Evolutionary conservation across 2,797 vertebrate genomes (phyloP), one percentile per base, ranked within the genome.

Genomic region (Neopelma chrysocephalum): DNA sequence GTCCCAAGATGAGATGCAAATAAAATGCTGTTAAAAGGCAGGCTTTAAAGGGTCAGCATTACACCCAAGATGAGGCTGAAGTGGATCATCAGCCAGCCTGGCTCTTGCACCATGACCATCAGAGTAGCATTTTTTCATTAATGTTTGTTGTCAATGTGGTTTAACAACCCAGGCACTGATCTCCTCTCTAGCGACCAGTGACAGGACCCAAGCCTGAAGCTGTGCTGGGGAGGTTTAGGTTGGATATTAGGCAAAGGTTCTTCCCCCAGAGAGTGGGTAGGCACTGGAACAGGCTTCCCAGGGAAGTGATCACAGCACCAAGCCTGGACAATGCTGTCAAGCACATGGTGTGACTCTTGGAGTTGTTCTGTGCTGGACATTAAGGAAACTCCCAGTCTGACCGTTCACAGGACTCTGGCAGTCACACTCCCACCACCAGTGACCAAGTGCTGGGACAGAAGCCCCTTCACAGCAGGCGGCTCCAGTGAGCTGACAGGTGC

Each of bases 381-480:
- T 66, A 61, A 36, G 10, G 31, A 66, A 85, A 25, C 7, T 73
- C 40, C 19, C 53, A 60, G 40, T 47, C 58, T n/a, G 29, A 45
- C 25, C 57, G 6, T 58, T 32, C 32, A 18, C 2, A 11, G 22
- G 15, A n/a, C 15, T 79, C 31, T 38, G 34, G 16, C 32, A 73
- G 19, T 68, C 31, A 54, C 53, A 36, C 11, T 68, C 32, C 11
- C 29, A 11, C 54, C 40, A 25, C 34, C 31, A 68, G 42, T n/a
- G 11, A 18, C 36, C 54, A 42, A 48, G 3, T n/a, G 14, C 42
- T 73, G 54, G 6, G 8, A 48, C 22, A 0, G 0, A 68, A 79
- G 4, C 8, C 27, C 4, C 7, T 54, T 48, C 31, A 54, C 0
- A 0, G 15, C 1, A 2, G 3, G 8, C 4, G 3, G 23, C 47